Evolutionary conservation across 2,113 vertebrate genomes (phyloP).

Genomic region (Podocnemis expansa): DNA sequence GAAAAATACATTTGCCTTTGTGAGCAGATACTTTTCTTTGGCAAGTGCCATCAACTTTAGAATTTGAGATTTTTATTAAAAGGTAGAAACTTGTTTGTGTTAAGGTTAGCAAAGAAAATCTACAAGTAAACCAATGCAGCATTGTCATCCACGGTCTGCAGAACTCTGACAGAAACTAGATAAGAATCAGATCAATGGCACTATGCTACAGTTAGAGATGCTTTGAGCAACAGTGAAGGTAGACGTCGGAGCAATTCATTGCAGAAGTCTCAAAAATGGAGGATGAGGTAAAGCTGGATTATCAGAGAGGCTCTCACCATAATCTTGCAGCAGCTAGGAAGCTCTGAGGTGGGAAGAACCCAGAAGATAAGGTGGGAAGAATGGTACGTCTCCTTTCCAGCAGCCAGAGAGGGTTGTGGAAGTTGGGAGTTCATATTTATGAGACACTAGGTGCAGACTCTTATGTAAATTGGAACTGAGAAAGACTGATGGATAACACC

Average conservation of each 20-base stretch:
- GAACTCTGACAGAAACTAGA: not conserved
- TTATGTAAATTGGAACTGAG: not conserved
- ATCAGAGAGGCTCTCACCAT: not conserved
- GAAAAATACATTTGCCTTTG: not conserved
- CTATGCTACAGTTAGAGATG: not conserved
- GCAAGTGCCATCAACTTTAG: not conserved
- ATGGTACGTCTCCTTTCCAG: not conserved
- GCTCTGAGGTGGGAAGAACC: not conserved
- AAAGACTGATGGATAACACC: fast-evolving
- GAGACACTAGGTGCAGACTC: not conserved
- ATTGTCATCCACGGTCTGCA: not conserved
- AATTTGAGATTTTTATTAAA: not conserved
- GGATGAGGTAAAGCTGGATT: not conserved
- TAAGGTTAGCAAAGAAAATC: not conserved
- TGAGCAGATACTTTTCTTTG: not conserved
- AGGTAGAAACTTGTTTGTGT: not conserved
- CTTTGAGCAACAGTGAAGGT: not conserved
- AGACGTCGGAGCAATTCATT: not conserved
- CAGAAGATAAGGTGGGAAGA: not conserved
- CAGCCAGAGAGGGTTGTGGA: not conserved
- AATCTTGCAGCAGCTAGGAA: not conserved
- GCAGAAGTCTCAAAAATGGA: not conserved
- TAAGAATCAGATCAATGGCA: not conserved
- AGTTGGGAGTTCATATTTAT: not conserved
- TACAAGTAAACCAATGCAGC: not conserved